Evolutionary conservation across 2,113 vertebrate genomes (phyloP).

Genomic region (Setophaga kirtlandii): DNA sequence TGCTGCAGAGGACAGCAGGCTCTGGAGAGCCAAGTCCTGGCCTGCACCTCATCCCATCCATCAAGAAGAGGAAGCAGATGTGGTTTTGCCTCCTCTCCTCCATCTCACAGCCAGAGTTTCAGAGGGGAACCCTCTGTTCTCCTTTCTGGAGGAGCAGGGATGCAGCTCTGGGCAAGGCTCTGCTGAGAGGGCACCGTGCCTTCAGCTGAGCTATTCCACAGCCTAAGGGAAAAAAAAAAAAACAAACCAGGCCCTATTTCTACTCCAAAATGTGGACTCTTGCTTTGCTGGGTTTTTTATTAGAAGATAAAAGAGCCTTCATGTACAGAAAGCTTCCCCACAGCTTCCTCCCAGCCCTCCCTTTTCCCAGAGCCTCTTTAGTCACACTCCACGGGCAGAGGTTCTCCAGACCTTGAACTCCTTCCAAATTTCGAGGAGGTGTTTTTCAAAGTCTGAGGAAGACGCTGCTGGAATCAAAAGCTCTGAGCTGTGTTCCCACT

Average conservation of each 20-base stretch:
- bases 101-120: background rate
- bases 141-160: background rate
- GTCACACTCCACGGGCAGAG: accelerated
- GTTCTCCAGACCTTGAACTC: slow-evolving; percentile 2
- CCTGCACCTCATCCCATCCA: background rate
- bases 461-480: background rate
- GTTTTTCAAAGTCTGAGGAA: background rate
- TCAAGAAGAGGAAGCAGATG: background rate
- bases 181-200: background rate
- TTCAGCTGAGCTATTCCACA: background rate
- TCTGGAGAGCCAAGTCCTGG: background rate
- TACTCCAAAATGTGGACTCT: background rate
- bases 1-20: background rate
- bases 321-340: background rate
- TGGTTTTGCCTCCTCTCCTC: background rate
- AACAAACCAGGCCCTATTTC: background rate
- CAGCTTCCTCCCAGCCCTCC: background rate
- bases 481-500: background rate
- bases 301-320: background rate
- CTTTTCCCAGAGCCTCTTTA: background rate
- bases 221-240: background rate
- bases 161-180: background rate
- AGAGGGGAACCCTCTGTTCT: background rate
- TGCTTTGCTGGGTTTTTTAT: background rate
- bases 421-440: background rate